Conservation (phyloP, 2,797 vertebrate species). For the Rhinatrema bivittatum region DNA sequence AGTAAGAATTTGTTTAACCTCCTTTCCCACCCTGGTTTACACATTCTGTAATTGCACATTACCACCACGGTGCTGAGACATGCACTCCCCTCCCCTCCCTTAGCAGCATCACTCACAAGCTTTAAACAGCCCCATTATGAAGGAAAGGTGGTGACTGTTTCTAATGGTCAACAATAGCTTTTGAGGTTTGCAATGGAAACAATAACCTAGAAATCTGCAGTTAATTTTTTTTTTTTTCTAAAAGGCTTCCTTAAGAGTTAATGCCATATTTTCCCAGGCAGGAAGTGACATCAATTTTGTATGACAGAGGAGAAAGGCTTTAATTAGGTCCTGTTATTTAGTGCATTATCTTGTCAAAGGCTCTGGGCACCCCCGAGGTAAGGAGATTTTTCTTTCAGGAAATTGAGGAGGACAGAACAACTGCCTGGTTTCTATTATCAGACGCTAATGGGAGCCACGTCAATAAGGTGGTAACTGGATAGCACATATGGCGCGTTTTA, state of each 20-base stretch:
- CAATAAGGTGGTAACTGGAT: constrained; percentile 73
- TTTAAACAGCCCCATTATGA: neutral
- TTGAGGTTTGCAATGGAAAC: neutral
- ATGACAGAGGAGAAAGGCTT: neutral
- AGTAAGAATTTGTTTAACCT: too few species aligned
- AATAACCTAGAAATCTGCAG: constrained; percentile 7
- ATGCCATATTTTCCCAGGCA: constrained; percentile 1
- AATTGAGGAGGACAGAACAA: constrained; percentile 54
- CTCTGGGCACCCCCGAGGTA: constrained; percentile 4
- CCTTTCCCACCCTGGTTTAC: too few species aligned
- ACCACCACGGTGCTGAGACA: constrained; percentile 4
- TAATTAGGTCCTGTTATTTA: constrained; percentile 28
- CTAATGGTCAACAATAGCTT: accelerated
- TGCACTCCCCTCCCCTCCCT: constrained; percentile 1
- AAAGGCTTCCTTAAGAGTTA: neutral
- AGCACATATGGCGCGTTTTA: constrained; percentile 49
- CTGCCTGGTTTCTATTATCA: constrained; percentile 63
- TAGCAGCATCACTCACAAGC: neutral
- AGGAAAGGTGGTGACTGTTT: neutral
- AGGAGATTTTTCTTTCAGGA: constrained; percentile 45
- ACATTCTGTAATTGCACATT: constrained; percentile 4
- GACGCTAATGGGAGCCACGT: constrained; percentile 65
- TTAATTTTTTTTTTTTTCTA: too few species aligned
- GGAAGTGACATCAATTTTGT: constrained; percentile 29
- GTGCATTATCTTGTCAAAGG: neutral